Base-by-base conservation (phyloP, 2,888 invertebrate genomes). In the Drosophila anomelani region DNA sequence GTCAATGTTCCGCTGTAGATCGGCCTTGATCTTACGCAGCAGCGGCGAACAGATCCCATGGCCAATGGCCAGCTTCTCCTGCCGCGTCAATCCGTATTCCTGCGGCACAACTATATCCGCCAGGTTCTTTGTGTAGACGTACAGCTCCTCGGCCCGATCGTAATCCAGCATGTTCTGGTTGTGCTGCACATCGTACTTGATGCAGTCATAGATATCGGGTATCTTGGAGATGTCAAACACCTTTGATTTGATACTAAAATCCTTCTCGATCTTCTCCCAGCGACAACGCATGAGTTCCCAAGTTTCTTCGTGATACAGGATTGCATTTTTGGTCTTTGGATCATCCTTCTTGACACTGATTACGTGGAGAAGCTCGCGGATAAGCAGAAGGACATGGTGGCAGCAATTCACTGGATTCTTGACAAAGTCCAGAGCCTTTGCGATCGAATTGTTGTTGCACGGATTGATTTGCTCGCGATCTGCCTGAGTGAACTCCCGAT, bases 51-150 rank as follows among this genome's bases (percentile, higher is more conserved):
- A 99, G 79, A 99, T 98, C 2, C 99, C 98, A 93, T 99, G 98
- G 0, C 98, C 98, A 81, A 99, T 99, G 0, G 98, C 96, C 73
- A 99, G 93, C 92, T 99, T 99, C 92, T 99, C 99, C 93, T 98
- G 96, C 79, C 96, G 95, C 1, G 98, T 98, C 81, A 99, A 94
- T 15, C 99, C 99, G 91, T 99, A 99, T 92, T 99, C 99, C 96
- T 99, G 99, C 0, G 99, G 99, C 92, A 99, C 99, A 0, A 99
- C 98, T 89, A 99, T 97, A 92, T 99, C 99, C 0, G 99, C 99
- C 89, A 99, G 94, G 91, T 98, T 98, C 93, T 99, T 99, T 0
- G 99, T 97, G 91, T 98, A 97, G 60, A 97, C 96, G 91, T 99
- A 99, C 51, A 98, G 93, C 91, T 98, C 92, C 67, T 98, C 98